Evolutionary conservation across 2,888 invertebrate species (phyloP), one percentile per base, ranked within the genome.

Genomic region (Teinopalpus imperialis): DNA sequence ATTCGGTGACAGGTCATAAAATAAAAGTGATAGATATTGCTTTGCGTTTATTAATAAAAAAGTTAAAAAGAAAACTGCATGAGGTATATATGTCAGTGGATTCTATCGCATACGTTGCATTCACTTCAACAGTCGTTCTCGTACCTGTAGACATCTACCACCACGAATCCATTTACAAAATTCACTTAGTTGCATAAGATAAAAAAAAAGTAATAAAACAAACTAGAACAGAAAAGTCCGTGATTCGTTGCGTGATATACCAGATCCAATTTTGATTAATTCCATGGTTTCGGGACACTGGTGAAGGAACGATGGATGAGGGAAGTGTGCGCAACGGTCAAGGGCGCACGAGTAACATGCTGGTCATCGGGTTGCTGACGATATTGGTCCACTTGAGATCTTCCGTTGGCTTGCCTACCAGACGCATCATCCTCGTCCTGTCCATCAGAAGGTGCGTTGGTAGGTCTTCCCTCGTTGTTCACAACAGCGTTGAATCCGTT

Each of bases 401-500:
- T 29, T 7, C 24, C 43, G 12, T 20, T 26, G 3, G 20, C 14
- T 9, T 35, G 43, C 21, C 29, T 29, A 14, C 20, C 35, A 6
- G 29, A 23, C 1, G 12, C 29, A 1, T 35, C 35, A 21, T 27
- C 23, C 16, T 43, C 43, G 1, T 43, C 43, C 14, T 43, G 21
- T 13, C 20, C 26, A 3, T 42, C 42, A 0, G 20, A 20, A 4
- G 23, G 9, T 21, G 27, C 35, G 10, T 27, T 29, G 2, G 6
- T 35, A 10, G 43, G 21, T 14, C 14, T 27, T 0, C 35, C 35
- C 21, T 43, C 29, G 53, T 87, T 87, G 53, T 79, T 87, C 0
- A 91, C 90, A 2, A 87, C 85, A 16, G 91, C 91, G 49, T 81
- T 80, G 63, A 91, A 91, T 0, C 91, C 90, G 30, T 82, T 77